Base-by-base conservation (phyloP, 1,140 invertebrate genomes). In the Diorhabda carinulata region DNA sequence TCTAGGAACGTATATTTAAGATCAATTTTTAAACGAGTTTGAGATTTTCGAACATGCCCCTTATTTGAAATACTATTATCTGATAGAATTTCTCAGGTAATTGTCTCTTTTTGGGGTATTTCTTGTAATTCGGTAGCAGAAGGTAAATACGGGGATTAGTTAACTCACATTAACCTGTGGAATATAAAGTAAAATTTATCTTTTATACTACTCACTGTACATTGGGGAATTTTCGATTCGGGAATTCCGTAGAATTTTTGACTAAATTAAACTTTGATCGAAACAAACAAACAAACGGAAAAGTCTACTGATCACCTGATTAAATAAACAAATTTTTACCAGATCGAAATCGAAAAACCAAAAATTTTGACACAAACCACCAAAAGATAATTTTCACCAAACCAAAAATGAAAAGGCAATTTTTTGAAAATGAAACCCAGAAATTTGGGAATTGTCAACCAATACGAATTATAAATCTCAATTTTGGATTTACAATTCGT, bases 1-100 rank as follows among this genome's bases (percentile, higher is more conserved):
- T 52, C 47, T 52, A n/a, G 47, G 47, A 52, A 52, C n/a, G 47
- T 52, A 52, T 52, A 52, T 52, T 52, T 52, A 52, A 52, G 47
- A 52, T 52, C 47, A n/a, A 8, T 52, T 52, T 52, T 52, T n/a
- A 52, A 52, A 52, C 47, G 6, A 52, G 47, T 52, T 52, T 4
- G 6, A 52, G 6, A 52, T 52, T 52, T 52, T 52, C n/a, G 47
- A 52, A 52, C 47, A 52, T 8, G 6, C 6, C 6, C 47, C 6
- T 52, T 6, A n/a, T 52, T 8, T 52, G 6, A 52, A 52, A 52
- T 52, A 3, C 6, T n/a, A 52, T 52, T 52, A 52, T 52, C 47
- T 52, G 47, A 52, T 52, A 8, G 47, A 4, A 52, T 8, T 52
- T 52, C 47, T 52, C 47, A 52, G 47, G 47, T 52, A 52, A 8